Evolutionary conservation across 2,113 vertebrate genomes (phyloP).

Genomic region (Carlito syrichta): DNA sequence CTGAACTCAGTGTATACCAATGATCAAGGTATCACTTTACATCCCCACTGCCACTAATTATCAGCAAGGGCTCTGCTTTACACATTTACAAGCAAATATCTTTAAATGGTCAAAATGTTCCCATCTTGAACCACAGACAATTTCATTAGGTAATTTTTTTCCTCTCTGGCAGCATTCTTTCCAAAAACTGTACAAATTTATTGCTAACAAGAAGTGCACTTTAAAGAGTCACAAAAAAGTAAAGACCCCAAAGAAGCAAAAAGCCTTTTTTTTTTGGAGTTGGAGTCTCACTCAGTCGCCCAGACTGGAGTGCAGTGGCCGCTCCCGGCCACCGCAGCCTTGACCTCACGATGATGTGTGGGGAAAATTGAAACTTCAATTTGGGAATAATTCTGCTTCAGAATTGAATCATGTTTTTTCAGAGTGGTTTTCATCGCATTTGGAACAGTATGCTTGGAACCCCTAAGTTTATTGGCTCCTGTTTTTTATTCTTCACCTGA

Average conservation of each 20-base stretch:
- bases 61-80: neutral
- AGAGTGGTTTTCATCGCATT: neutral
- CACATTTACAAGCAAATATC: neutral
- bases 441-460: neutral
- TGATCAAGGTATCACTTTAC: neutral
- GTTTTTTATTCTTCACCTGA: conserved; percentile 39
- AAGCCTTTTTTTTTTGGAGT: no score
- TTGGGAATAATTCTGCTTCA: neutral
- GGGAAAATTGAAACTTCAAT: conserved; percentile 21
- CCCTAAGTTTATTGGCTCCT: neutral
- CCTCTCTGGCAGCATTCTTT: neutral
- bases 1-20: neutral
- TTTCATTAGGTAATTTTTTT: conserved; percentile 6
- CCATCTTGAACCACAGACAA: neutral
- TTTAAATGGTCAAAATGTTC: neutral
- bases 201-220: conserved; percentile 4
- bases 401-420: neutral
- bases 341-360: conserved; percentile 14
- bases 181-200: neutral
- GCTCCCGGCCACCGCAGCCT: no score
- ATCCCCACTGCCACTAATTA: neutral
- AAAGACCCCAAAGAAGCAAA: no score
- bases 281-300: no score
- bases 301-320: no score
- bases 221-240: conserved; percentile 29